Evolutionary conservation across 30 jellyfish, hydroid and myxozoan species (phyloP).

Genomic region (Hydractinia echinata): DNA sequence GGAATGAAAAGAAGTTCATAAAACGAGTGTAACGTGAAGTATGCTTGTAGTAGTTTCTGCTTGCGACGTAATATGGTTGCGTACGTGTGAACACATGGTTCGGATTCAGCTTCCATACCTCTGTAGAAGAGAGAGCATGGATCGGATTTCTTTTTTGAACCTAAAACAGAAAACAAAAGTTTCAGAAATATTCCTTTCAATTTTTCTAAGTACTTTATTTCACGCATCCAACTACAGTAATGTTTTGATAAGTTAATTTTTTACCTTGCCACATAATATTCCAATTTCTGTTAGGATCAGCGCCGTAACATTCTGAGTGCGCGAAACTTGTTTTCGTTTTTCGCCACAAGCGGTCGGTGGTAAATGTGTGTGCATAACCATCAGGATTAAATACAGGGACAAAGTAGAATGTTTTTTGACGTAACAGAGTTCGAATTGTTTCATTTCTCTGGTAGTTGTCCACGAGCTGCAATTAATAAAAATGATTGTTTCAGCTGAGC

Average conservation of each 20-base stretch:
- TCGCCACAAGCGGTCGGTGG: conserved; percentile 38
- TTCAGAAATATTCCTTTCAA: too few species aligned
- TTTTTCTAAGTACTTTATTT: background rate
- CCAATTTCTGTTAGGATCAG: conserved; percentile 40
- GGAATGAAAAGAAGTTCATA: conserved; percentile 12
- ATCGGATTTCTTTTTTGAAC: conserved; percentile 16
- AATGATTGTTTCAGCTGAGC: background rate
- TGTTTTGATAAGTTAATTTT: background rate
- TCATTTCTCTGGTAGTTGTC: background rate
- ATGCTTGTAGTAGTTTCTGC: background rate
- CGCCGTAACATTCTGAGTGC: conserved; percentile 26
- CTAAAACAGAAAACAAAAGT: background rate
- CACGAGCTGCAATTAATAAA: background rate
- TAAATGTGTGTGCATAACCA: conserved; percentile 30
- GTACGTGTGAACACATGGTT: conserved; percentile 28
- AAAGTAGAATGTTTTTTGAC: background rate
- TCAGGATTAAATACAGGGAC: conserved; percentile 42
- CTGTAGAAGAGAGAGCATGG: conserved; percentile 18
- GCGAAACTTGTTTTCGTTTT: conserved; percentile 22
- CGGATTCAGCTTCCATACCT: conserved; percentile 30
- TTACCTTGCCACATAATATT: conserved; percentile 22
- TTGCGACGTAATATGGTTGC: conserved; percentile 12
- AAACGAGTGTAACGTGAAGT: conserved; percentile 26
- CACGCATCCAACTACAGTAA: background rate
- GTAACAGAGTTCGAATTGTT: background rate